Evolutionary conservation across 2,113 vertebrate genomes (phyloP), one percentile per base, ranked within the genome.

Genomic region (Burhinus oedicnemus): DNA sequence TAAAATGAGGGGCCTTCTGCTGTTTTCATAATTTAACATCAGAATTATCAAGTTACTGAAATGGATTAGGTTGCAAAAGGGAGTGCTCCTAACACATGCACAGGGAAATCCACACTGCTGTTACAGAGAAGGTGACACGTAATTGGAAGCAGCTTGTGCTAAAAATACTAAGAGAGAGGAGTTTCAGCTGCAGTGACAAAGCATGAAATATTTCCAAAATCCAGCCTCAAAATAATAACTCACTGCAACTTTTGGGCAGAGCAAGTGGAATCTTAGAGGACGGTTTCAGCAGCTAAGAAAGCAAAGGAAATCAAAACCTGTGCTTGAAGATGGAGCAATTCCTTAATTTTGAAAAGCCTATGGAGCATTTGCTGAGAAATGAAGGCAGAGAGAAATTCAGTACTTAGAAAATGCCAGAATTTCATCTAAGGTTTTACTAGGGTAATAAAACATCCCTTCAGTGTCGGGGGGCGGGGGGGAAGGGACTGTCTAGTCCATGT

Each of bases 161-260:
- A 89, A 89, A 94, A 95, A 89, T 69, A 87, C 70, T 72, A 60
- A 79, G 44, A 79, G 44, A 89, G 45, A 95, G n/a, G 76, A 45
- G 80, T 83, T 95, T 61, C 82, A 90, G 30, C 30, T 42, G 27
- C 42, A 70, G 10, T 52, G 68, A 81, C 80, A 94, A 89, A 80
- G 20, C 60, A 74, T 54, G 14, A 81, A 78, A 29, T 5, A 83
- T 34, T 82, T 78, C 47, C 30, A 87, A 86, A 69, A 22, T 78
- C 65, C 70, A 82, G 34, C 22, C 61, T 90, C 77, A 85, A 93
- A 95, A 54, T 25, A 87, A 45, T 23, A 89, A 80, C 23, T 40
- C 38, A 40, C 10, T 62, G 57, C 44, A 76, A 76, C 42, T 81
- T 89, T 14, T 58, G 38, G 23, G 42, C 6, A 49, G n/a, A 80